phyloP scores from a whole-genome alignment of 2,797 vertebrate genomes.

The Lepilemur septentrionalis region DNA sequence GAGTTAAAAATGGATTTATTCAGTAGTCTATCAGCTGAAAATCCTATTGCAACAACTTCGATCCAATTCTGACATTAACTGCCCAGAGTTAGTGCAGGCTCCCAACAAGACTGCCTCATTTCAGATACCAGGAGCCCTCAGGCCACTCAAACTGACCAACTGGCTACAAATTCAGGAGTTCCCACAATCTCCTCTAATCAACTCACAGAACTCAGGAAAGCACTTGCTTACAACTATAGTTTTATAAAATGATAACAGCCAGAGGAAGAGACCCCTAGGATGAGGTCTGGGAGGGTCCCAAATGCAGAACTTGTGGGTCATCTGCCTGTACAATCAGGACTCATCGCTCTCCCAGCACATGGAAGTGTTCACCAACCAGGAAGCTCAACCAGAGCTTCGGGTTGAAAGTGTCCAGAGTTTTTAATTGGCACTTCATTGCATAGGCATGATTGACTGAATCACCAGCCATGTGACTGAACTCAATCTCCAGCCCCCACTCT shows the following conservation, averaged over 20 bases:
- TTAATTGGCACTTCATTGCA: neutral
- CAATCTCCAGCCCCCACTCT: neutral
- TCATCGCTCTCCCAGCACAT: neutral
- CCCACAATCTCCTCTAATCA: neutral
- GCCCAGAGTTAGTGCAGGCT: neutral
- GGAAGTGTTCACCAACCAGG: neutral
- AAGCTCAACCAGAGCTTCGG: neutral
- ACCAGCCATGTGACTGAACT: neutral
- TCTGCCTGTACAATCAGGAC: neutral
- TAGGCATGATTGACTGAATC: neutral
- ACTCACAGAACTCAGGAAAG: neutral
- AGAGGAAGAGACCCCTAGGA: neutral
- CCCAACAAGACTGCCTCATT: neutral
- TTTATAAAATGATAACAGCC: neutral
- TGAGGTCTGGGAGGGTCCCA: neutral
- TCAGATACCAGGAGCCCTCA: neutral
- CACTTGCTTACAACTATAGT: neutral
- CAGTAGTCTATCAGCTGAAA: neutral
- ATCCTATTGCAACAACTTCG: neutral
- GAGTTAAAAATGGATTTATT: slow-evolving; percentile 28
- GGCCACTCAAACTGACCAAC: neutral
- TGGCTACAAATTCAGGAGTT: neutral
- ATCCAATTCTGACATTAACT: neutral
- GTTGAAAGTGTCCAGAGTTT: neutral
- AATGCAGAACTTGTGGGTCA: neutral